Conservation (phyloP, 2,113 vertebrate species). For the Scomber colias region DNA sequence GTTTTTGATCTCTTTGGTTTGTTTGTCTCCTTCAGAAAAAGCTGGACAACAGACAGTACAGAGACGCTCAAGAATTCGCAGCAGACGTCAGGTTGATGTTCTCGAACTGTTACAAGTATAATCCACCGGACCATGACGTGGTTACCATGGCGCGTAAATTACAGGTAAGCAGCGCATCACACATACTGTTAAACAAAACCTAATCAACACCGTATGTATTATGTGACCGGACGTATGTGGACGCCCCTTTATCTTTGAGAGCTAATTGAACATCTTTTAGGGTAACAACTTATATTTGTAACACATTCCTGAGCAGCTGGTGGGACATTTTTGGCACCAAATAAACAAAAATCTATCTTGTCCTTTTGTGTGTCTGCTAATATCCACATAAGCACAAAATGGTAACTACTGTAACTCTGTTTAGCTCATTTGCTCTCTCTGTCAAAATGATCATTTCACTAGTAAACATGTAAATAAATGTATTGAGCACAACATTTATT, state of each 20-base stretch:
- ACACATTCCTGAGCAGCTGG: too few relatives aligned
- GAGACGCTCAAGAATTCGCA: conserved; percentile 93
- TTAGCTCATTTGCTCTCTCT: too few relatives aligned
- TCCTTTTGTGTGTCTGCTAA: too few relatives aligned
- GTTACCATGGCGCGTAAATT: conserved; percentile 93
- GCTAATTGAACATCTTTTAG: too few relatives aligned
- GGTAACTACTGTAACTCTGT: too few relatives aligned
- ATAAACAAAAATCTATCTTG: too few relatives aligned
- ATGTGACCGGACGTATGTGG: neutral
- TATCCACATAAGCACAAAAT: too few relatives aligned
- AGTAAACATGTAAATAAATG: too few relatives aligned
- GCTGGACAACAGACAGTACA: conserved; percentile 90
- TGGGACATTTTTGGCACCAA: too few relatives aligned
- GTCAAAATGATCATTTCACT: too few relatives aligned
- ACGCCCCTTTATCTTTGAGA: neutral
- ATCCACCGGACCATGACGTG: conserved; percentile 95
- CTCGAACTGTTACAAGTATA: conserved; percentile 98
- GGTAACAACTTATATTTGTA: too few relatives aligned
- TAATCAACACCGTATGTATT: neutral
- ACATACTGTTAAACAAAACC: neutral
- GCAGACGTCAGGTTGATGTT: conserved; percentile 95
- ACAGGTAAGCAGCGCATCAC: conserved; percentile 84
- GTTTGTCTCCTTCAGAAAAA: conserved; percentile 84
- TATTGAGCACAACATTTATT: too few relatives aligned
- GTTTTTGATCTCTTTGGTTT: neutral